A percentile compares a stretch with the other conserved stretches of the same genome.
Evolutionary conservation across 2,113 vertebrate species (phyloP).

Genomic region (Hippocampus barbouri): DNA sequence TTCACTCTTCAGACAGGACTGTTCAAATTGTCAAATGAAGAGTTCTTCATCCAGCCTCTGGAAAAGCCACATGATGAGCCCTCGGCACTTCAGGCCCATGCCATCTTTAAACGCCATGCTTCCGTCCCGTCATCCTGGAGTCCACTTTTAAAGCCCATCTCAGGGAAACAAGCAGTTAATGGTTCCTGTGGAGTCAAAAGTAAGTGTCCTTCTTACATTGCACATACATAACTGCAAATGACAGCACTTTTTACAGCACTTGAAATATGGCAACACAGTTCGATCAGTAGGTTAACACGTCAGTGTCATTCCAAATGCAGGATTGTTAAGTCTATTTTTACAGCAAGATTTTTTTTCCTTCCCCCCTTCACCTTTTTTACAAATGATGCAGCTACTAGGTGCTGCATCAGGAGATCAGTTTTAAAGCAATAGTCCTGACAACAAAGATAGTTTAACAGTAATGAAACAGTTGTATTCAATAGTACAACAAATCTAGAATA

Average conservation of each 20-base stretch:
- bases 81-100: constrained; percentile 75
- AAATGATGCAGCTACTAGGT: neutral
- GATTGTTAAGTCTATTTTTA: too few relatives aligned
- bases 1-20: constrained; percentile 78
- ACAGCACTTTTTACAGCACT: neutral
- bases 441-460: too few relatives aligned
- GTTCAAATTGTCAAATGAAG: constrained; percentile 81
- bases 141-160: constrained; percentile 34
- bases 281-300: neutral
- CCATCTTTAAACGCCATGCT: constrained; percentile 81
- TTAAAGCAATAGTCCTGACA: too few relatives aligned
- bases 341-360: too few relatives aligned
- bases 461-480: too few relatives aligned
- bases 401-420: too few relatives aligned
- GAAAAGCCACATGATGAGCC: constrained; percentile 28
- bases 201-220: constrained; percentile 21
- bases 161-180: constrained; percentile 37
- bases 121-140: constrained; percentile 8
- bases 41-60: constrained; percentile 91
- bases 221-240: neutral
- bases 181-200: constrained; percentile 70
- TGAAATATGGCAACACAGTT: neutral
- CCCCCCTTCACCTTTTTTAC: neutral
- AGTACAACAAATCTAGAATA: too few relatives aligned
- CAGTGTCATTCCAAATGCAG: too few relatives aligned